Percentiles rank a stretch among this genome's conserved stretches.
phyloP scores from a whole-genome alignment of 2,888 invertebrate species.

The Gandaritis pyraliata region DNA sequence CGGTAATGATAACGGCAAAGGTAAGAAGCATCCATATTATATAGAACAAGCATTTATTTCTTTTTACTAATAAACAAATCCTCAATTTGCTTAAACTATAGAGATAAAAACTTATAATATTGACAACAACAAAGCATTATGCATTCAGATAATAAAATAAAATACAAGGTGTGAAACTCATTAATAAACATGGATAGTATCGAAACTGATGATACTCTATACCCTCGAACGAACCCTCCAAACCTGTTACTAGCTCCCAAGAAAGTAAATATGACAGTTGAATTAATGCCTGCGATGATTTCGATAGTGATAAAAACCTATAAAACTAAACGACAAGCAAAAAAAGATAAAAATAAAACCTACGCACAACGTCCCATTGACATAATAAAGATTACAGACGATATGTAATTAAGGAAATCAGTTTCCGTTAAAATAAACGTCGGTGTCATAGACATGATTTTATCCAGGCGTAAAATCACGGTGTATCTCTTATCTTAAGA shows the following conservation, averaged over 20 bases:
- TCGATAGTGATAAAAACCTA: constrained; percentile 73
- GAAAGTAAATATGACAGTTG: constrained; percentile 69
- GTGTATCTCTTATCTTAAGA: constrained; percentile 58
- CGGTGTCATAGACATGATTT: constrained; percentile 67
- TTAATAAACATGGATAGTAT: constrained; percentile 48
- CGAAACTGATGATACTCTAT: constrained; percentile 45
- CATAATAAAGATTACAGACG: constrained; percentile 71
- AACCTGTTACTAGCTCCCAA: constrained; percentile 50
- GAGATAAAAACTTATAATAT: neutral
- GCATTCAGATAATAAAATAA: constrained; percentile 24
- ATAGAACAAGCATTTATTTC: neutral
- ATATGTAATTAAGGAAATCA: constrained; percentile 79
- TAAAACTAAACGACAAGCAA: constrained; percentile 64
- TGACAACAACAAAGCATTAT: constrained; percentile 5
- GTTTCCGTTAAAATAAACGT: constrained; percentile 65
- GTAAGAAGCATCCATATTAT: no score
- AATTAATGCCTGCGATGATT: constrained; percentile 72
- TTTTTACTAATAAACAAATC: neutral
- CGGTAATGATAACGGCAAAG: no score
- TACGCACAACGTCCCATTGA: constrained; percentile 57
- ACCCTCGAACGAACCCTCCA: constrained; percentile 44
- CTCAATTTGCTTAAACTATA: neutral
- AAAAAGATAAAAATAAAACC: constrained; percentile 60
- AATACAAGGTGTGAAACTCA: constrained; percentile 48
- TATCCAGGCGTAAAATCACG: constrained; percentile 57